Evolutionary conservation across 2,113 vertebrate genomes (phyloP), one percentile per base, ranked within the genome.

Genomic region (Pedionomus torquatus): DNA sequence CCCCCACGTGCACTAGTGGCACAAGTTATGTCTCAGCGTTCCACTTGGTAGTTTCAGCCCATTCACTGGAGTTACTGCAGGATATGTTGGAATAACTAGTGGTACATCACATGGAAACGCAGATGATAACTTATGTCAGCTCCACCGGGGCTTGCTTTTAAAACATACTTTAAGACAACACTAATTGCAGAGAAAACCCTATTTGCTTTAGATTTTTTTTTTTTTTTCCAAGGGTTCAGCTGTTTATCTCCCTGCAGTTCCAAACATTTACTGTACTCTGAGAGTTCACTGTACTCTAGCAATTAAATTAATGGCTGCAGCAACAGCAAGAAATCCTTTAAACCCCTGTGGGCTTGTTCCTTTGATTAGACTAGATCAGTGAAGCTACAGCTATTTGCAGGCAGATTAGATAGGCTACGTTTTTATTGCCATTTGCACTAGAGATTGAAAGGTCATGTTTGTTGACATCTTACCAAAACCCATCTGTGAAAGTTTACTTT

Each of bases 311-410:
- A 98, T 98, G 96, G 94, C 93, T 97, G 92, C 85, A 80, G 85
- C 90, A 96, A 93, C 90, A 95, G 83, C 91, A 95, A 82, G 64
- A 95, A 98, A 98, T 96, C 95, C 94, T 97, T 97, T 96, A 98
- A 98, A 94, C 93, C 97, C 96, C 98, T 95, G 69, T 64, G 90
- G 97, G 96, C 94, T 98, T 97, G 94, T 98, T 97, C 95, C 96
- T 98, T 98, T 98, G 97, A 98, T 98, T 97, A 98, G 91, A 91
- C 95, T 85, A 98, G 97, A 98, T 97, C 97, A 98, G 98, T 97
- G 96, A 96, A 95, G 93, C 84, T 96, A 89, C 71, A 97, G 96
- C 97, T 97, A 97, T 98, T 98, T 98, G 96, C 97, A 97, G 94
- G 94, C 95, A 97, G 97, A 98, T 98, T 97, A 97, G 95, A 97